Evolutionary conservation across 2,888 invertebrate genomes (phyloP), one percentile per base, ranked within the genome.

Genomic region (Odontomyia ornata): DNA sequence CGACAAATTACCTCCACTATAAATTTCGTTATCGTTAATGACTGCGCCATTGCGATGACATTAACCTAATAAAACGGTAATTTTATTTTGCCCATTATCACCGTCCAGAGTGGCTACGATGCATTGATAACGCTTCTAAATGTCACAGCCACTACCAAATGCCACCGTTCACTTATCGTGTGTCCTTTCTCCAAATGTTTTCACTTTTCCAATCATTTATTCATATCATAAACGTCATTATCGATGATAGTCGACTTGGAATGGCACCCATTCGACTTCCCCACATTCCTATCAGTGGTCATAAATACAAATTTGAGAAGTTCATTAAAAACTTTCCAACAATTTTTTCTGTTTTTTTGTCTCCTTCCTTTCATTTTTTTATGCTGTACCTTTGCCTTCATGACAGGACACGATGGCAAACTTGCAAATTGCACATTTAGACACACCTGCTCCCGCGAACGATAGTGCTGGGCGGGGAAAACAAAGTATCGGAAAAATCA

Each of bases 391-490:
- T 36, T 36, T 36, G 3, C 36, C 36, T 36, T 15, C 65, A 36
- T 15, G 65, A 65, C 4, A 69, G 69, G 46, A 46, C 47, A 47
- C 46, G 36, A 30, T 57, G 56, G 27, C 57, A 21, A 73, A 36
- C 36, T 73, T 73, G 73, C 73, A 73, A 73, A 73, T 73, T 73
- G 73, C 73, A 73, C 25, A 73, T 73, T 73, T 57, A 57, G 73
- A 30, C 60, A 57, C 73, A 73, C 73, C 73, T 73, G 73, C 43
- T 57, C 73, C 2, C 73, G 43, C 73, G 23, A 60, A 73, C 60
- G n/a, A 47, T 46, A 47, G 69, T 46, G 25, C 11, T 69, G 46
- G 69, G 21, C 23, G 60, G 25, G 21, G 15, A 52, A 36, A 36
- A 36, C 30, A 65, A 36, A 65, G 65, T 69, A 69, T 69, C 69